Conservation (phyloP, 2,888 invertebrate species). For the Crossocerus cetratus region DNA sequence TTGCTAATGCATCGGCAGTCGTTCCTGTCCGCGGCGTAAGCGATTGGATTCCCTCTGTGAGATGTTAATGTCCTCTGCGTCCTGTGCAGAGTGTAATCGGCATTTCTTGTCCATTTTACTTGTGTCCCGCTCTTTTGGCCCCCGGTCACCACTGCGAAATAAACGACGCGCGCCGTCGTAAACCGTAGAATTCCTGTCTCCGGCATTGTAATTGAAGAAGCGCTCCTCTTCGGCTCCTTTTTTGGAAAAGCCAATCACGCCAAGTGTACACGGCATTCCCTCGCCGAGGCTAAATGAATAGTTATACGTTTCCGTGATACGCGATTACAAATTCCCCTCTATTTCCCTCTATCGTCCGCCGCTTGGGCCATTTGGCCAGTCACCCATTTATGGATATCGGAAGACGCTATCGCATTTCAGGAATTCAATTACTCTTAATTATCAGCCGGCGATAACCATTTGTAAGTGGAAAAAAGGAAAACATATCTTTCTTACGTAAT, state of each 20-base stretch:
- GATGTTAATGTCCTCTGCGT: slow-evolving; percentile 16
- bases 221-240: neutral
- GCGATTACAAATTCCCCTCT: too few species aligned
- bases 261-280: neutral
- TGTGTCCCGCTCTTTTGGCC: slow-evolving; percentile 2
- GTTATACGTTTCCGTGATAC: neutral
- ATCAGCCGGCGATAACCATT: too few species aligned
- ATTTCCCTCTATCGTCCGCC: too few species aligned
- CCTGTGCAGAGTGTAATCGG: slow-evolving; percentile 13
- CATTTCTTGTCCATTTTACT: neutral
- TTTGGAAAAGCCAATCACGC: neutral
- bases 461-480: too few species aligned
- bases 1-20: slow-evolving; percentile 37
- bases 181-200: neutral
- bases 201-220: neutral
- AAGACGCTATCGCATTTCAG: too few species aligned
- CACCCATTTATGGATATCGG: too few species aligned
- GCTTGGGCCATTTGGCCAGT: too few species aligned
- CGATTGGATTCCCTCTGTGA: neutral
- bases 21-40: slow-evolving; percentile 18
- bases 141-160: neutral
- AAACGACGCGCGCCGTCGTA: neutral
- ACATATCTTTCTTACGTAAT: too few species aligned
- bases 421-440: too few species aligned
- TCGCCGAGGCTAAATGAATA: neutral